Percentiles rank a stretch among this genome's conserved stretches.
Evolutionary conservation across 2,888 invertebrate species (phyloP).

Genomic region (Ophioninae sp.): DNA sequence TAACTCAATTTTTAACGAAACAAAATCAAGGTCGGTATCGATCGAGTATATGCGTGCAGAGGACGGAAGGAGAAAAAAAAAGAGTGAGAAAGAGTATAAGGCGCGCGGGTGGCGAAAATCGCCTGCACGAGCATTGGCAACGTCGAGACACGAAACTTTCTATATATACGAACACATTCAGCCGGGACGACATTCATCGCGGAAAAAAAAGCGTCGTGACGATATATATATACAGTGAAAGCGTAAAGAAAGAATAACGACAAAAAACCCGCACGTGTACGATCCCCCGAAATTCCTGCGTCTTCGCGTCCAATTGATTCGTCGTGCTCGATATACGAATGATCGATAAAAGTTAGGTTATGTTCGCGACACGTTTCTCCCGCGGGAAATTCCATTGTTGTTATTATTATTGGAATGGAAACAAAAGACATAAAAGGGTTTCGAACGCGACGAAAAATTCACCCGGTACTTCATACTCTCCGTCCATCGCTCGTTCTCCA

Average conservation of each 20-base stretch:
- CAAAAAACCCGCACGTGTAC: neutral
- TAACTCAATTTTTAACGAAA: slow-evolving; percentile 58
- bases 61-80: slow-evolving; percentile 16
- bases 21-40: slow-evolving; percentile 53
- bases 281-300: neutral
- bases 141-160: neutral
- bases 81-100: neutral
- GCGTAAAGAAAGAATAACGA: neutral
- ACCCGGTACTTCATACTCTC: neutral
- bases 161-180: neutral
- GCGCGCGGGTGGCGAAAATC: neutral
- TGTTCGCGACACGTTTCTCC: neutral
- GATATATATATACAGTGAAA: neutral
- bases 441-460: neutral
- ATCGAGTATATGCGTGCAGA: slow-evolving; percentile 41
- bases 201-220: neutral
- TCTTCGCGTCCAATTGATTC: neutral
- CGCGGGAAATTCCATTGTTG: neutral
- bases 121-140: slow-evolving; percentile 2
- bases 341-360: neutral
- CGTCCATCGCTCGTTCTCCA: neutral
- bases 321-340: neutral
- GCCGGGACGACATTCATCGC: neutral
- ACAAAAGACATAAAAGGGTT: neutral
- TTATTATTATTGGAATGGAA: neutral